phyloP scores from a whole-genome alignment of 2,113 vertebrate genomes.

The Nannobrachium achirus region DNA sequence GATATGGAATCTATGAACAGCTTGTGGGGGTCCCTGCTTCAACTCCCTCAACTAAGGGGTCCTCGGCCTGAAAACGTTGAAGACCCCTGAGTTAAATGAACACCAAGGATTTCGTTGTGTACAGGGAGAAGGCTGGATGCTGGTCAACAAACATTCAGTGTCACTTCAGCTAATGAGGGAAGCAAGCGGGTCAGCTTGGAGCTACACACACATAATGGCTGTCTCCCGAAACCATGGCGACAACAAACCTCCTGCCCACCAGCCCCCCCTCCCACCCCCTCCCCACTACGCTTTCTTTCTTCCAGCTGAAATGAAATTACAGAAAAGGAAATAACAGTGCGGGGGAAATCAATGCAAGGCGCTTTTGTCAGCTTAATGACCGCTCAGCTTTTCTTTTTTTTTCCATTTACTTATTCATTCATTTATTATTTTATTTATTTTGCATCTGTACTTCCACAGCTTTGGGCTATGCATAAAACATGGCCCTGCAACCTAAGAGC shows the following conservation, averaged over 20 bases:
- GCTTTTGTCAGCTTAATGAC: slow-evolving; percentile 65
- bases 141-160: slow-evolving; percentile 74
- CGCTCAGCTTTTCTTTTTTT: slow-evolving; percentile 35
- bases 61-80: no score
- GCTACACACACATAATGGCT: slow-evolving; percentile 79
- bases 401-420: not conserved
- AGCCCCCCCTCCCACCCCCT: slow-evolving; percentile 12
- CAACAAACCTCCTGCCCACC: slow-evolving; percentile 52
- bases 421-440: not conserved
- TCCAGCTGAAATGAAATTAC: slow-evolving; percentile 42
- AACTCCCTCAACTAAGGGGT: no score
- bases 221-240: slow-evolving; percentile 78
- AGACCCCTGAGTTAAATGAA: no score
- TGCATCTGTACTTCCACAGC: slow-evolving; percentile 22
- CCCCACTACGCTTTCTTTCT: slow-evolving; percentile 36
- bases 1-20: no score
- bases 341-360: slow-evolving; percentile 63
- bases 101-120: no score
- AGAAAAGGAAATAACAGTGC: slow-evolving; percentile 10
- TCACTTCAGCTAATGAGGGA: slow-evolving; percentile 80
- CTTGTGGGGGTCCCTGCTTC: no score
- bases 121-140: slow-evolving; percentile 56
- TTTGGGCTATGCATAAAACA: slow-evolving; percentile 66
- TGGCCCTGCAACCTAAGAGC: slow-evolving; percentile 62
- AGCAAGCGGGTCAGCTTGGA: slow-evolving; percentile 72